These are phyloP conservation scores for Synanthedon myopaeformis DNA, from an alignment of 2,888 invertebrate genomes.

Conservation along the genomic window DNA sequence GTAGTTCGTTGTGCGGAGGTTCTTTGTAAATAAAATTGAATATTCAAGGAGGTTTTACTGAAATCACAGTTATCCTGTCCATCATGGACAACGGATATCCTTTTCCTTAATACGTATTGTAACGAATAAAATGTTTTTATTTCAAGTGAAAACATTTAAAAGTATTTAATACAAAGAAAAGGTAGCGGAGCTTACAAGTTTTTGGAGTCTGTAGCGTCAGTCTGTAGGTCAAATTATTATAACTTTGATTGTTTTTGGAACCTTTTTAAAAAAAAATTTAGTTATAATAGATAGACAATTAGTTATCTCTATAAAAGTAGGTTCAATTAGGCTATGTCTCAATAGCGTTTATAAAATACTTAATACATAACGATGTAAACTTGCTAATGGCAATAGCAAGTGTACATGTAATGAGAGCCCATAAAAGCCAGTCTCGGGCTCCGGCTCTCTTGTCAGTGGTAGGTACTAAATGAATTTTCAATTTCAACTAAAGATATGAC, in stretches of 20 bases:
- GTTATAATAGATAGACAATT: too few relatives aligned
- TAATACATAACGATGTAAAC: too few relatives aligned
- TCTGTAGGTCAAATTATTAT: too few relatives aligned
- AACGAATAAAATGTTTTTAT: not conserved
- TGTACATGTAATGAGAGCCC: slow-evolving; percentile 20
- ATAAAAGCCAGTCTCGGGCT: slow-evolving; percentile 9
- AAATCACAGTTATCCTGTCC: slow-evolving; percentile 52
- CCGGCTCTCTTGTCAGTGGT: slow-evolving; percentile 25
- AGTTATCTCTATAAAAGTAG: too few relatives aligned
- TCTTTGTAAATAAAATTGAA: slow-evolving; percentile 65
- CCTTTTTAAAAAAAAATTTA: too few relatives aligned
- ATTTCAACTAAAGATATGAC: slow-evolving; percentile 9
- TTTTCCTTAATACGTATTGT: slow-evolving; percentile 19
- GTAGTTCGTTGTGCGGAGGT: slow-evolving; percentile 33
- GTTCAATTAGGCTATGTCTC: too few relatives aligned
- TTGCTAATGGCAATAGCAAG: not conserved
- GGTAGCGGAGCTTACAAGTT: too few relatives aligned
- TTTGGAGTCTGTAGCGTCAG: too few relatives aligned
- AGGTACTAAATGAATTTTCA: slow-evolving; percentile 39
- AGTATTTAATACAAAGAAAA: too few relatives aligned
- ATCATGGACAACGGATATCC: slow-evolving; percentile 25
- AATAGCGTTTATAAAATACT: too few relatives aligned
- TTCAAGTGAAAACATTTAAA: too few relatives aligned
- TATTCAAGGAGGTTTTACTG: slow-evolving; percentile 55
- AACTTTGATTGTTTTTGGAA: too few relatives aligned